These are phyloP conservation scores for Gisinianus flammeolus DNA, from an alignment of 2,888 invertebrate genomes.

Conservation along the genomic window DNA sequence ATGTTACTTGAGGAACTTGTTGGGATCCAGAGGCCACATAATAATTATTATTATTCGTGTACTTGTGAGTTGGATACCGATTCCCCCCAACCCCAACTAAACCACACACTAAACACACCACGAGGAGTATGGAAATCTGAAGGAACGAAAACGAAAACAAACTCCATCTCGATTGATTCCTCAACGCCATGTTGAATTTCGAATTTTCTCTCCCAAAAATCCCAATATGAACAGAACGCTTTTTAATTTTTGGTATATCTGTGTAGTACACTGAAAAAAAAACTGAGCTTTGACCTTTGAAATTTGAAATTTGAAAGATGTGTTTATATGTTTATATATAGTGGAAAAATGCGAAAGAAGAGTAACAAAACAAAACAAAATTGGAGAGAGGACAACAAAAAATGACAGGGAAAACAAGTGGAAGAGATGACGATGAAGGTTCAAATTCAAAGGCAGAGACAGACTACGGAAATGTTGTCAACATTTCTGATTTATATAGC, in stretches of 20 bases:
- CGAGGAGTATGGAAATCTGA: neutral
- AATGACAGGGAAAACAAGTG: neutral
- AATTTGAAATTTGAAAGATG: neutral
- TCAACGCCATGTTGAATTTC: neutral
- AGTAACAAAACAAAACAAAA: neutral
- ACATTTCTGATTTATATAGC: neutral
- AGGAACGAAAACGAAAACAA: neutral
- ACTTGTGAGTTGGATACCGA: slow-evolving; percentile 19
- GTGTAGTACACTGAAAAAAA: neutral
- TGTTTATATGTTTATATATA: no score
- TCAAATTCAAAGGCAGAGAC: neutral
- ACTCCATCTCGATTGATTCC: neutral
- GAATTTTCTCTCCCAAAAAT: neutral
- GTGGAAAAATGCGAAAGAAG: no score
- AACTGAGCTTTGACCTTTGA: neutral
- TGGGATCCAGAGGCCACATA: slow-evolving; percentile 24
- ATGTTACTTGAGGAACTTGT: slow-evolving; percentile 22
- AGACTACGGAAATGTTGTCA: neutral
- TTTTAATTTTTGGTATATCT: no score
- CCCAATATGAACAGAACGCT: neutral
- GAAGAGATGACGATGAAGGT: neutral
- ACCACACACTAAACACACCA: neutral
- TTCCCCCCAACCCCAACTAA: neutral
- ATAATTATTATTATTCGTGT: slow-evolving; percentile 34
- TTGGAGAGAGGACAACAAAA: neutral